Percentiles rank a stretch among this genome's conserved stretches.
phyloP scores from a whole-genome alignment of 1,140 invertebrate genomes.

The Caenorhabditis brenneri region DNA sequence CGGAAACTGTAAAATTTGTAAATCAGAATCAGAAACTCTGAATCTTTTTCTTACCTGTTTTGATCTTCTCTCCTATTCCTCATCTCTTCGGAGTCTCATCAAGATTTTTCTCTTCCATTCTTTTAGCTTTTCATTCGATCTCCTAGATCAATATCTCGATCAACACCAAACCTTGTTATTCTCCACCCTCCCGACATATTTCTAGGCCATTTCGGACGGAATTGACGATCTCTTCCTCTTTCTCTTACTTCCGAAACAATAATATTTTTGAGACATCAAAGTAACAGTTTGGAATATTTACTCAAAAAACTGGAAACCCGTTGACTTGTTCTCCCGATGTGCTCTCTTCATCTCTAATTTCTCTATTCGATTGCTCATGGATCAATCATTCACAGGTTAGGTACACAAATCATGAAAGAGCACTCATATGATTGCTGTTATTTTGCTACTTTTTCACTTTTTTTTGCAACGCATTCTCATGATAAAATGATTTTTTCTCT shows the following conservation, averaged over 20 bases:
- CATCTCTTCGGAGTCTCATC: background rate
- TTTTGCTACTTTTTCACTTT: background rate
- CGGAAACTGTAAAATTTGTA: too few relatives aligned
- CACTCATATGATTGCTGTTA: background rate
- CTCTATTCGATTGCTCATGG: conserved; percentile 1
- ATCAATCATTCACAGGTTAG: background rate
- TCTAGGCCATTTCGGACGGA: too few relatives aligned
- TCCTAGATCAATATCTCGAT: background rate
- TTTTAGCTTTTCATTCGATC: background rate
- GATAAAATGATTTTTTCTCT: too few relatives aligned
- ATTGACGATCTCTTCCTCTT: background rate
- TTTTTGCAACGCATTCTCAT: background rate
- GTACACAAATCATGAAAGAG: background rate
- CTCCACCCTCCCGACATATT: background rate
- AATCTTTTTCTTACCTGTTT: background rate
- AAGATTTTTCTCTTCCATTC: background rate
- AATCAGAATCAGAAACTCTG: too few relatives aligned
- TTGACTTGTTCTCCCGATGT: background rate
- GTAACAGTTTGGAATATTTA: background rate
- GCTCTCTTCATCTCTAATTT: background rate
- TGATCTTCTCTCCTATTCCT: background rate
- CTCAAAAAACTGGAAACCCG: background rate
- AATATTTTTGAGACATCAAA: background rate
- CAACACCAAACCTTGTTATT: background rate
- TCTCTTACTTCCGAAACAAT: background rate